Conservation (phyloP, 2,113 vertebrate genomes). For the Myrmecobius fasciatus region DNA sequence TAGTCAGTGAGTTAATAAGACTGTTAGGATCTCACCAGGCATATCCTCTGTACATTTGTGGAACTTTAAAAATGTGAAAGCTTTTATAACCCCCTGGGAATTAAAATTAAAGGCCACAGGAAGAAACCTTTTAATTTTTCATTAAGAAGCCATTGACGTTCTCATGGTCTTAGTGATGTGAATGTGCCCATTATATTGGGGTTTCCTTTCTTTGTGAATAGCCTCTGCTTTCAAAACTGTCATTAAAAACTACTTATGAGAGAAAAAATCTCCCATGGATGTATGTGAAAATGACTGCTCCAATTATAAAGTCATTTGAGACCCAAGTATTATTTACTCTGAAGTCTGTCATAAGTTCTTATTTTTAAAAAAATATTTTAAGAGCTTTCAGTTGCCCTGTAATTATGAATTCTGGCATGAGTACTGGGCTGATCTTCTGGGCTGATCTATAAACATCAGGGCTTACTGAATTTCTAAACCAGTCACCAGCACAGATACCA, state of each 20-base stretch:
- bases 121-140: constrained; percentile 69
- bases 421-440: constrained; percentile 40
- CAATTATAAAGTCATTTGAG: constrained; percentile 75
- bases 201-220: constrained; percentile 64
- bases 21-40: constrained; percentile 16
- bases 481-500: constrained; percentile 20
- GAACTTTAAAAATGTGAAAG: constrained; percentile 52
- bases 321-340: constrained; percentile 51
- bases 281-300: constrained; percentile 60
- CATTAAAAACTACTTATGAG: constrained; percentile 72
- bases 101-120: constrained; percentile 63
- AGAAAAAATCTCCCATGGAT: constrained; percentile 67
- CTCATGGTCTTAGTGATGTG: constrained; percentile 69
- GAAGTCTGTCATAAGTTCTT: constrained; percentile 53
- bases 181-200: constrained; percentile 57
- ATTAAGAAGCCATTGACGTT: constrained; percentile 64
- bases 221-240: constrained; percentile 53
- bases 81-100: constrained; percentile 43
- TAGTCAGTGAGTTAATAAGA: constrained; percentile 7
- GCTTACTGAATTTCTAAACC: constrained; percentile 51
- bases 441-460: constrained; percentile 55
- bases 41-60: background rate
- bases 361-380: constrained; percentile 52
- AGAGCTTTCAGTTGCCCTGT: constrained; percentile 29
- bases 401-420: constrained; percentile 59